Base-by-base conservation (phyloP, 2,797 vertebrate genomes). In the Trachops cirrhosus region DNA sequence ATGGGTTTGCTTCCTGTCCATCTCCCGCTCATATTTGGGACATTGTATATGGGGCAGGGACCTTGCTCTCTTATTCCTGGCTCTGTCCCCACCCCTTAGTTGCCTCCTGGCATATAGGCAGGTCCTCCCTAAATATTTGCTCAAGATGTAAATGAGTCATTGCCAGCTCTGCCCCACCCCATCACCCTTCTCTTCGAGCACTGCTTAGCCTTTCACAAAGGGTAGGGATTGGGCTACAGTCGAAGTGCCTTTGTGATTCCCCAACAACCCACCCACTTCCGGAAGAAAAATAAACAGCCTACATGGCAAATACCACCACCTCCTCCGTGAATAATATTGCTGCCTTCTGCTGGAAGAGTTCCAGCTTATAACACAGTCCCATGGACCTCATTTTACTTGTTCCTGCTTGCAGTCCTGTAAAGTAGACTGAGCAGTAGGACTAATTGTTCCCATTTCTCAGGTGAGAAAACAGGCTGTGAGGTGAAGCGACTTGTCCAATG, bases 51-150 rank as follows among this genome's bases (percentile, higher is more conserved):
- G 1, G 50, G 46, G 14, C 10, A 0, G n/a, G 52, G 71, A 26
- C 57, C 29, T 50, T 3, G 0, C 12, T 6, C 0, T 24, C 54
- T 57, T 3, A 0, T 50, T 54, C 9, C 6, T 21, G 39, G 26
- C 37, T 48, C 52, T 5, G n/a, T 50, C 37, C 39, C 37, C 48
- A 84, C 44, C n/a, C 3, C 24, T 26, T 39, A 22, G 52, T 21
- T 10, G n/a, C 46, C 64, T 78, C 74, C 29, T 59, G 62, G 22
- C n/a, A 7, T 37, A n/a, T 18, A 89, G 83, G 48, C 29, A 54
- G 78, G 29, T 24, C 73, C 24, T 39, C 89, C 68, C 37, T 37
- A 15, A 78, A 34, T 75, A 62, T 86, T 96, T 95, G 83, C 57
- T 50, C 14, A 26, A 59, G 57, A 46, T 57, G 32, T 80, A 32